Conservation (phyloP, 2,888 invertebrate species). For the Aphrophora alni region DNA sequence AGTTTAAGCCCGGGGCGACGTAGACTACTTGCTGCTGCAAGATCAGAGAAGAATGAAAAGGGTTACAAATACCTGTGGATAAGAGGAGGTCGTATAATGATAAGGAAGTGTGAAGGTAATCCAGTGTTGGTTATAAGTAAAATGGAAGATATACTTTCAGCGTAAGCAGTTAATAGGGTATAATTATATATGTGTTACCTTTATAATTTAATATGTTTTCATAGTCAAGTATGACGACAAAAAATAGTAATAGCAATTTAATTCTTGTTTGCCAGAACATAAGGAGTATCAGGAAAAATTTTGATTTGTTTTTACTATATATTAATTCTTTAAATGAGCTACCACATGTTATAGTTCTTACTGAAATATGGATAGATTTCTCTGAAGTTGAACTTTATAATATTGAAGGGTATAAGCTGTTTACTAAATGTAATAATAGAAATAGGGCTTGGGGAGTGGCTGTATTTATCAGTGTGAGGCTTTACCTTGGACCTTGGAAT, state of each 20-base stretch:
- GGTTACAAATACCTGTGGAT: no score
- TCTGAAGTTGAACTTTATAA: neutral
- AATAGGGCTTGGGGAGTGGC: slow-evolving; percentile 13
- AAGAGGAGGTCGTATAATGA: no score
- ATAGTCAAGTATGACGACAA: neutral
- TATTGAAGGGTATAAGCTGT: neutral
- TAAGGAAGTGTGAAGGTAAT: no score
- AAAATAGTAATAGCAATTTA: neutral
- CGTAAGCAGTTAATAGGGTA: no score
- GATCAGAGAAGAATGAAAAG: neutral
- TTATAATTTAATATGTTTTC: no score
- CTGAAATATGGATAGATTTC: slow-evolving; percentile 16
- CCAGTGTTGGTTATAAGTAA: no score
- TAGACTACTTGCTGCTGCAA: neutral
- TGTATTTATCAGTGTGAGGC: neutral
- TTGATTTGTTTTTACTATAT: neutral
- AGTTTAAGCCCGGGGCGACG: neutral
- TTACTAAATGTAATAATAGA: slow-evolving; percentile 3
- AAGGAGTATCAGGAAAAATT: neutral
- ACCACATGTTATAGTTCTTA: neutral
- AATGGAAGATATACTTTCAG: no score
- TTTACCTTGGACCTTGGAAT: no score
- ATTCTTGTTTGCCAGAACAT: neutral
- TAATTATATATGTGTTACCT: neutral
- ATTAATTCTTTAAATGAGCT: neutral